These are phyloP conservation scores for Odontomachus brunneus DNA, from an alignment of 1,140 invertebrate species.

Conservation along the genomic window DNA sequence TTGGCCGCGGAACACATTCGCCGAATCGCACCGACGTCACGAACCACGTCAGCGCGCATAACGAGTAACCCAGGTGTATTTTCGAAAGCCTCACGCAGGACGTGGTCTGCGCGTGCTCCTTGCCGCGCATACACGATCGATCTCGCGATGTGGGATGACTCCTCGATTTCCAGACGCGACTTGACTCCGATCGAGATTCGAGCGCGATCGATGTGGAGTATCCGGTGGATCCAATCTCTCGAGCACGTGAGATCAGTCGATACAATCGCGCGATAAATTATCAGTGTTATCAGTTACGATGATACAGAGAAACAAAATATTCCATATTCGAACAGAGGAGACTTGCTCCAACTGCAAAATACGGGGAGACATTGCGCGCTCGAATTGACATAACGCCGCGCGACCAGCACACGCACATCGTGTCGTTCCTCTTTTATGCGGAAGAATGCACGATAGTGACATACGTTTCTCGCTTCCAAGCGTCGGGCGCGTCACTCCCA, in stretches of 20 bases:
- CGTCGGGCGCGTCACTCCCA: too few species aligned
- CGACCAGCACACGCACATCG: too few species aligned
- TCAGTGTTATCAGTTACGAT: conserved; percentile 1
- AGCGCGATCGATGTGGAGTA: conserved; percentile 11
- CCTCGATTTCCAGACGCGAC: neutral
- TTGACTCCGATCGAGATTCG: conserved; percentile 6
- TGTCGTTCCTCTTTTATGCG: too few species aligned
- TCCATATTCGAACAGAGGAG: neutral
- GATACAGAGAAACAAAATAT: neutral
- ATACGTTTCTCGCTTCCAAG: too few species aligned
- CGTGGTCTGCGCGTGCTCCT: neutral
- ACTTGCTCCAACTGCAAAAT: neutral
- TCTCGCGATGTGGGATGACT: neutral
- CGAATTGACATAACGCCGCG: neutral
- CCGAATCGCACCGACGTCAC: neutral
- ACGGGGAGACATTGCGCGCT: neutral
- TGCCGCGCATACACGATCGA: neutral
- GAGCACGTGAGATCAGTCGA: neutral
- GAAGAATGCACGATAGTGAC: too few species aligned
- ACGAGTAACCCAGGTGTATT: too few species aligned
- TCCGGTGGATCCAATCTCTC: too few species aligned
- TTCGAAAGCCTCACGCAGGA: too few species aligned
- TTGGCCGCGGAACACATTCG: neutral
- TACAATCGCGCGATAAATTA: neutral
- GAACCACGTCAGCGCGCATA: neutral